phyloP scores from a whole-genome alignment of 2,797 vertebrate species.

The Clarias fuscus region DNA sequence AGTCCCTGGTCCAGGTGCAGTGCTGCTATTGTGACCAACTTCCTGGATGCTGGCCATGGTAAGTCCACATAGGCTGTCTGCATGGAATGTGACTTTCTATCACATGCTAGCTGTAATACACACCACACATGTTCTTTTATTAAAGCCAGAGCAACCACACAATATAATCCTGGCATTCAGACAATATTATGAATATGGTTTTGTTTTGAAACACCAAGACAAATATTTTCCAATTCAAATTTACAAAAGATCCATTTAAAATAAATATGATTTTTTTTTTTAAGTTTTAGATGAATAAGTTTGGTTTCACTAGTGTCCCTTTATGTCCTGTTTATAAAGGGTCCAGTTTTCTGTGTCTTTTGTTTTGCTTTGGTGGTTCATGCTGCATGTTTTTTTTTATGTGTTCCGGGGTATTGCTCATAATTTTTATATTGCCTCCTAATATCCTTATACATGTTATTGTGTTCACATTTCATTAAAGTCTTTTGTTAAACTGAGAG shows the following conservation, averaged over 20 bases:
- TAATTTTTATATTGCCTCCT: too few species aligned
- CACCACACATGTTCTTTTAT: neutral
- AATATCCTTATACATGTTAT: too few species aligned
- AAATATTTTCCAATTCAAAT: neutral
- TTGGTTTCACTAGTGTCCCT: neutral
- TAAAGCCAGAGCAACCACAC: constrained; percentile 12
- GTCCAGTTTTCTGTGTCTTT: too few species aligned
- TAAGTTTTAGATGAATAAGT: neutral
- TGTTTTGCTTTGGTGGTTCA: too few species aligned
- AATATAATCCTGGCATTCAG: constrained; percentile 6
- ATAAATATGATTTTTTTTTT: neutral
- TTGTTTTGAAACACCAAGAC: neutral
- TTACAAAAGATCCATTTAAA: neutral
- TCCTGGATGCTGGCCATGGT: constrained; percentile 94
- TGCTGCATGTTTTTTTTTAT: too few species aligned
- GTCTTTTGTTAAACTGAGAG: too few species aligned
- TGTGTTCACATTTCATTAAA: too few species aligned
- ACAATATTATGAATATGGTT: neutral
- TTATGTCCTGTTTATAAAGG: too few species aligned
- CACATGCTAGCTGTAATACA: constrained; percentile 22
- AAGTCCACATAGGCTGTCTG: constrained; percentile 62
- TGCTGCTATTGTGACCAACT: constrained; percentile 93
- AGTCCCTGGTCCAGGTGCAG: constrained; percentile 98
- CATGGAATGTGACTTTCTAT: constrained; percentile 17
- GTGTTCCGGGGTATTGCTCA: too few species aligned